A percentile compares a stretch with the other conserved stretches of the same genome.
These are phyloP conservation scores for Hoplodrina blanda DNA, from an alignment of 2,888 invertebrate genomes.

Conservation along the genomic window DNA sequence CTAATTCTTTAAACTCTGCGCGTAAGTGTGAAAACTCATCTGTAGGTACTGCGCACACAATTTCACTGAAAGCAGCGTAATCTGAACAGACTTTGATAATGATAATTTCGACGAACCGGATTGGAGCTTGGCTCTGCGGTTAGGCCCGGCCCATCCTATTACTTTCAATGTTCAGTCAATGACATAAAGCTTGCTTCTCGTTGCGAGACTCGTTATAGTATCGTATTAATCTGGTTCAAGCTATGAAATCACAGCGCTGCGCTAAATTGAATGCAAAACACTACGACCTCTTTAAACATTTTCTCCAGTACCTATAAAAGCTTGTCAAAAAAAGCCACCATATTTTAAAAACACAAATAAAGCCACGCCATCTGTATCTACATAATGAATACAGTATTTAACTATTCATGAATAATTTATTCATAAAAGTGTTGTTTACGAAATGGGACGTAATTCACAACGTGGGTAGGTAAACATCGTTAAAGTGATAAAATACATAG, in stretches of 20 bases:
- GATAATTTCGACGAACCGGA: slow-evolving; percentile 3
- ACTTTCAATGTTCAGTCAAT: slow-evolving; percentile 9
- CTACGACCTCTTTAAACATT: background rate
- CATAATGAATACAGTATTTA: slow-evolving; percentile 40
- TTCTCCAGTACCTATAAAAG: background rate
- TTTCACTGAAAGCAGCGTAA: background rate
- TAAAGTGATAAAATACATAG: slow-evolving; percentile 56
- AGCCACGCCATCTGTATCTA: slow-evolving; percentile 33
- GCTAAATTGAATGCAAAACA: slow-evolving; percentile 11
- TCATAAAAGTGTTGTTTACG: slow-evolving; percentile 39
- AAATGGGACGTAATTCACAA: slow-evolving; percentile 49
- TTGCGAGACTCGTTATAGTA: background rate
- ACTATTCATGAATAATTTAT: slow-evolving; percentile 47
- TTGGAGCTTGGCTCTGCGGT: background rate
- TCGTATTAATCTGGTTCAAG: background rate
- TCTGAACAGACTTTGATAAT: slow-evolving; percentile 4
- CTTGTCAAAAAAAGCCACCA: background rate
- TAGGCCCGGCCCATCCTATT: background rate
- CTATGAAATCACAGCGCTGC: background rate
- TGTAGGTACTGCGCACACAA: background rate
- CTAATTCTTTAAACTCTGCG: background rate
- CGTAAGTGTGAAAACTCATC: background rate
- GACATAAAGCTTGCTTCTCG: slow-evolving; percentile 3
- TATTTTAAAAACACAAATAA: slow-evolving; percentile 5
- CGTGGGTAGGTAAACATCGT: slow-evolving; percentile 54